Percentiles rank a stretch among this genome's conserved stretches.
phyloP scores from a whole-genome alignment of 2,888 invertebrate genomes.

The Oasisia sp. region DNA sequence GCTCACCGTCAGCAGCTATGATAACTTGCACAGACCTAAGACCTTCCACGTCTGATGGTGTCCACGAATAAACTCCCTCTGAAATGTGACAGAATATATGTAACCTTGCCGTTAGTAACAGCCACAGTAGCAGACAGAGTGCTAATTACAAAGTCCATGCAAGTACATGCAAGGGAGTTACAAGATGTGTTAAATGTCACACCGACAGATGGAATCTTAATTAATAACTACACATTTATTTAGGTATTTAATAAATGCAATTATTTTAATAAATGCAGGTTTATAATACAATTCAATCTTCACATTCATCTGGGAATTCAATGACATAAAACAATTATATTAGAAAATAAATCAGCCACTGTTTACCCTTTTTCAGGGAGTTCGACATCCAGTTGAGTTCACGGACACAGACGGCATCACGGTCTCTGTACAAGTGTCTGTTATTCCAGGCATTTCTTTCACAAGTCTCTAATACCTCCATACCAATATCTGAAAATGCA shows the following conservation, averaged over 20 bases:
- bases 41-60: conserved; percentile 34
- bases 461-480: background rate
- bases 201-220: background rate
- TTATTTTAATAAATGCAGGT: background rate
- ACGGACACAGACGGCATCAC: conserved; percentile 35
- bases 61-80: background rate
- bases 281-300: background rate
- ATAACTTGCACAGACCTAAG: conserved; percentile 40
- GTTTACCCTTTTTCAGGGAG: conserved; percentile 3
- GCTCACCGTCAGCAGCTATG: conserved; percentile 51
- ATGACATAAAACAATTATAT: background rate
- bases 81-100: background rate
- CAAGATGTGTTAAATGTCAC: background rate
- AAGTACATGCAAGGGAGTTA: background rate
- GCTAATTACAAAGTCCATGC: background rate
- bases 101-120: background rate
- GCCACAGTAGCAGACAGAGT: background rate
- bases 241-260: background rate
- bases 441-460: background rate
- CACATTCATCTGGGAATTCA: background rate
- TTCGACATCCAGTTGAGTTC: conserved; percentile 46
- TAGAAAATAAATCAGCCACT: background rate
- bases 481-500: background rate
- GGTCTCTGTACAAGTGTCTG: conserved; percentile 23
- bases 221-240: background rate